Evolutionary conservation across 2,797 vertebrate genomes (phyloP), one percentile per base, ranked within the genome.

Genomic region (Euphonia xanthogaster): DNA sequence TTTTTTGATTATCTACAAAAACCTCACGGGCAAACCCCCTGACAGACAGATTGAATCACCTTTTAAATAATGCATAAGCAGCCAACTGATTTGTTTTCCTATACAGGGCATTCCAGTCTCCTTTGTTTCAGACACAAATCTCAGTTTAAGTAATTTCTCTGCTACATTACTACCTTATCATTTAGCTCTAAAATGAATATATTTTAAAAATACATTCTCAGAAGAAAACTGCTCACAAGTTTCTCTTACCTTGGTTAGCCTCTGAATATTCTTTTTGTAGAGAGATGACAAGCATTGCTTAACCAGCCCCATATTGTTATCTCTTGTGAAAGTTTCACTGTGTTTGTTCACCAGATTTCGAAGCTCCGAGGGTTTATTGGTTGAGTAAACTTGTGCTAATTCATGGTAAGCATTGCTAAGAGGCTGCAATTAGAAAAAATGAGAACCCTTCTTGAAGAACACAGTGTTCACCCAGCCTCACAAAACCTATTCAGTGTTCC

Each of bases 191-290:
- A 71, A 51, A 2, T 18, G 7, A 79, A 54, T 20, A 19, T 9
- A 54, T 71, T 93, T 79, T 90, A 76, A 47, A 90, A 23, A 70
- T 23, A 44, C 7, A 5, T 50, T 30, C 45, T 40, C 9, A 10
- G 22, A 79, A 39, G 58, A 76, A 85, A 55, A 50, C 9, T 40
- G 25, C 33, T 37, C 65, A n/a, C 10, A 28, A 27, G 13, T 28
- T n/a, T 70, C 27, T 58, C 98, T 97, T 96, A 99, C 99, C 99
- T 99, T 99, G 79, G 99, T 99, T 97, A 99, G 97, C 98, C 99
- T 98, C 97, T 99, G 99, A 93, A 99, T 99, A 96, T 99, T 99
- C 98, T 99, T 99, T 98, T 99, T 99, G 97, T 99, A 99, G 44
- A 99, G 98, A 55, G 99, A 99, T 39, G 99, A 99, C 96, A 99